phyloP scores from a whole-genome alignment of 2,797 vertebrate genomes.

The Xenops minutus region DNA sequence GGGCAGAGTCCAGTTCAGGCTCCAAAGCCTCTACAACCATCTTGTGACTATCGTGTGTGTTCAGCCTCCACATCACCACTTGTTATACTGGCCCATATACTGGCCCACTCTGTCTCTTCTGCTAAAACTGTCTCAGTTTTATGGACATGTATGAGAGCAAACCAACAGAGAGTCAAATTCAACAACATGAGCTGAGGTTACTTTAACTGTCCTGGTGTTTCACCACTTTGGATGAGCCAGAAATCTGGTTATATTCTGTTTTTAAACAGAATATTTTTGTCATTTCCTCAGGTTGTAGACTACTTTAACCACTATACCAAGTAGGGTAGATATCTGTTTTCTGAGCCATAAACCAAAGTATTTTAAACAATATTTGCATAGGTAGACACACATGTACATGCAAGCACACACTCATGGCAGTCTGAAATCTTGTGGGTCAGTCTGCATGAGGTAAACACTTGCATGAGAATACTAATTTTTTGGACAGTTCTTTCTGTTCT shows the following conservation, averaged over 20 bases:
- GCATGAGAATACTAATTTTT: background rate
- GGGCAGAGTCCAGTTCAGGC: background rate
- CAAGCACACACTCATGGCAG: fast-evolving
- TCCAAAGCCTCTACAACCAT: background rate
- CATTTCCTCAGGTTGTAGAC: background rate
- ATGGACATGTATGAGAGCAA: background rate
- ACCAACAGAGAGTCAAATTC: background rate
- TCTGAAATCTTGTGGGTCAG: background rate
- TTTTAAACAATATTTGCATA: background rate
- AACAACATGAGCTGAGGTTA: background rate
- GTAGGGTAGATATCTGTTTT: background rate
- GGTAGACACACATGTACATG: fast-evolving
- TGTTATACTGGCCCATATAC: background rate
- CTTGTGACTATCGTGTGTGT: background rate
- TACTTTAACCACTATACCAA: background rate
- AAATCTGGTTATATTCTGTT: background rate
- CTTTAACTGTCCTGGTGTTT: background rate
- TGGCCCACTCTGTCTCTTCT: background rate
- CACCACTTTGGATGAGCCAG: background rate
- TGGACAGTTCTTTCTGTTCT: background rate
- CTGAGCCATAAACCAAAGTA: background rate
- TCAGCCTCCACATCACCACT: background rate
- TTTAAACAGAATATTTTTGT: background rate
- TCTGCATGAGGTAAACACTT: background rate
- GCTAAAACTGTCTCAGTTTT: background rate